Evolutionary conservation across 2,113 vertebrate species (phyloP).

Genomic region (Gadus chalcogrammus): DNA sequence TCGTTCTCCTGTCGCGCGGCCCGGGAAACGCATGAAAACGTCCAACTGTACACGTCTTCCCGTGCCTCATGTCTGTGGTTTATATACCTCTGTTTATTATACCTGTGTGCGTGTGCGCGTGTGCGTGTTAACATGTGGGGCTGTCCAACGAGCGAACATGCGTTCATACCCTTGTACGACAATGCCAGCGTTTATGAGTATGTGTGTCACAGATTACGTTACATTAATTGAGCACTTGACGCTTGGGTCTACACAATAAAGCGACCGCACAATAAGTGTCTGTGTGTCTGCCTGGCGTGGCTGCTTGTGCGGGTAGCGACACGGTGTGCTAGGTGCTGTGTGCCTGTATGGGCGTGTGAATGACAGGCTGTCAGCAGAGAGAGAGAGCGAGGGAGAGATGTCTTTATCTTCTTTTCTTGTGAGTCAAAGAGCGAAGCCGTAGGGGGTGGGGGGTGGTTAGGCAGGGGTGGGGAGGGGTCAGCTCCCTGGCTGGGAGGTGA

Average conservation of each 20-base stretch:
- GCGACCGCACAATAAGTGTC: background rate
- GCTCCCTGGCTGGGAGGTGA: constrained; percentile 39
- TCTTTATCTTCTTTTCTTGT: constrained; percentile 18
- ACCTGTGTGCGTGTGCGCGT: no score
- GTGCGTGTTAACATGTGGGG: no score
- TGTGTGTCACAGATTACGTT: no score
- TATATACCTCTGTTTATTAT: no score
- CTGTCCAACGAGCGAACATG: no score
- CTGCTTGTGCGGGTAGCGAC: constrained; percentile 2
- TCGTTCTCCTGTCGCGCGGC: constrained; percentile 20
- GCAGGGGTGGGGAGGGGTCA: constrained; percentile 41
- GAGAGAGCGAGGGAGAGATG: constrained; percentile 40
- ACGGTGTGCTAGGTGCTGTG: constrained; percentile 10
- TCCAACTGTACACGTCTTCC: background rate
- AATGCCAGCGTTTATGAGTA: no score
- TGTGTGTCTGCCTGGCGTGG: background rate
- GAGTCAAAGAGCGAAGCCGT: background rate
- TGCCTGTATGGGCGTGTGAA: constrained; percentile 40
- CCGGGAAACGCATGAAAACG: background rate
- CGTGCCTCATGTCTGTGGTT: no score
- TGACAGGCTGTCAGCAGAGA: constrained; percentile 59
- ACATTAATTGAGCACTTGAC: no score
- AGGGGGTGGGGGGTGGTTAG: constrained; percentile 37
- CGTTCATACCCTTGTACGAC: no score
- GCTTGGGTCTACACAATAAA: background rate